These are phyloP conservation scores for Agriopis aurantiaria DNA, from an alignment of 2,888 invertebrate species.

Conservation along the genomic window DNA sequence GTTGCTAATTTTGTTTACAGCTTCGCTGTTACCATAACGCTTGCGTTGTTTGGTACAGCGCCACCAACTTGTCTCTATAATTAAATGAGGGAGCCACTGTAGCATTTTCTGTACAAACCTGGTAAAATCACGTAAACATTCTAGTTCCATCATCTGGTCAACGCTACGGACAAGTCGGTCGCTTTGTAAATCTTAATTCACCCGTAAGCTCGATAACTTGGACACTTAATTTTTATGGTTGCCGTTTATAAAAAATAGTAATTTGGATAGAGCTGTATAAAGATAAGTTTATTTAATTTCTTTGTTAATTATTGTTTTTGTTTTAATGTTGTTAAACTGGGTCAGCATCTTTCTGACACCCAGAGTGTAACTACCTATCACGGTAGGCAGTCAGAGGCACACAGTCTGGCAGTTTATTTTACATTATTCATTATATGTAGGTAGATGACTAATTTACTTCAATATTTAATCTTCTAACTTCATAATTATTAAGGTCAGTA, in stretches of 20 bases:
- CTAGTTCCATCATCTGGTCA: background rate
- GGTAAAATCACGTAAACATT: background rate
- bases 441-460: too few relatives aligned
- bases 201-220: slow-evolving; percentile 31
- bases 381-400: too few relatives aligned
- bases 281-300: slow-evolving; percentile 9
- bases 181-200: slow-evolving; percentile 37
- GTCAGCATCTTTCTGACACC: background rate
- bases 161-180: background rate
- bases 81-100: background rate
- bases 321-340: slow-evolving; percentile 4
- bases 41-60: slow-evolving; percentile 1
- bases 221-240: slow-evolving; percentile 38
- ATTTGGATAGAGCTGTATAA: slow-evolving; percentile 18
- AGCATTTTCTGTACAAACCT: background rate
- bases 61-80: background rate
- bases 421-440: too few relatives aligned
- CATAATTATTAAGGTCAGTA: too few relatives aligned
- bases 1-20: slow-evolving; percentile 53
- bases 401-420: too few relatives aligned
- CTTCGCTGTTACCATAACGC: slow-evolving; percentile 37
- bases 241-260: slow-evolving; percentile 34
- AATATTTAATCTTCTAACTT: too few relatives aligned
- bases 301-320: slow-evolving; percentile 18
- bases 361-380: background rate